Percentiles rank a stretch among this genome's conserved stretches.
phyloP scores from a whole-genome alignment of 2,113 vertebrate species.

The Nasalis larvatus region DNA sequence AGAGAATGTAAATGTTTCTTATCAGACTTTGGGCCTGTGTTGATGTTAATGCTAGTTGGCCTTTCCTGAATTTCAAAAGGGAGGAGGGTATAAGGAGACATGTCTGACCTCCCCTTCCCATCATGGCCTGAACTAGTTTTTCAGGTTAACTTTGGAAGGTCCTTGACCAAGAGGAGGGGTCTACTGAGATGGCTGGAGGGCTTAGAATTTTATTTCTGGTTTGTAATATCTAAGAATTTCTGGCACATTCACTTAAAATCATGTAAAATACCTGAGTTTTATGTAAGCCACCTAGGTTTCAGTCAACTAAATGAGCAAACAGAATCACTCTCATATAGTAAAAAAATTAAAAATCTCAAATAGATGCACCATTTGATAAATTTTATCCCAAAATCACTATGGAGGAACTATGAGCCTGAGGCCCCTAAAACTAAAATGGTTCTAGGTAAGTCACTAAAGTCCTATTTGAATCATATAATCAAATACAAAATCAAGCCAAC shows the following conservation, averaged over 20 bases:
- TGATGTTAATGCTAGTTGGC: too few relatives aligned
- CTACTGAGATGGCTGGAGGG: too few relatives aligned
- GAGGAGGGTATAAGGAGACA: too few relatives aligned
- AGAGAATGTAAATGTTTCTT: too few relatives aligned
- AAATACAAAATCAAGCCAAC: neutral
- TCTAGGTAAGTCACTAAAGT: neutral
- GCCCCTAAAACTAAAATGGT: neutral
- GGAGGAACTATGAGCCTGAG: neutral
- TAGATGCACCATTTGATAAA: neutral
- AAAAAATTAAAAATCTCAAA: neutral
- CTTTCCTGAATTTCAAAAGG: too few relatives aligned
- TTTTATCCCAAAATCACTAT: neutral
- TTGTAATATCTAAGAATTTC: neutral
- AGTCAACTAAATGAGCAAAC: neutral
- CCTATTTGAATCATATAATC: neutral
- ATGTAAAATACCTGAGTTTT: neutral
- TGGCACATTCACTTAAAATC: neutral
- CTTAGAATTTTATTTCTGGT: too few relatives aligned
- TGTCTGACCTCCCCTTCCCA: too few relatives aligned
- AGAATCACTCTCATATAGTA: neutral
- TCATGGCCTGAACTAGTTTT: too few relatives aligned
- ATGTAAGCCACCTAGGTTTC: neutral
- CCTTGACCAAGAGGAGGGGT: too few relatives aligned
- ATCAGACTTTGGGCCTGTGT: too few relatives aligned
- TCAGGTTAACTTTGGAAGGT: too few relatives aligned